Conservation (phyloP, 2,888 invertebrate genomes). For the Drosophila multiciliata region DNA sequence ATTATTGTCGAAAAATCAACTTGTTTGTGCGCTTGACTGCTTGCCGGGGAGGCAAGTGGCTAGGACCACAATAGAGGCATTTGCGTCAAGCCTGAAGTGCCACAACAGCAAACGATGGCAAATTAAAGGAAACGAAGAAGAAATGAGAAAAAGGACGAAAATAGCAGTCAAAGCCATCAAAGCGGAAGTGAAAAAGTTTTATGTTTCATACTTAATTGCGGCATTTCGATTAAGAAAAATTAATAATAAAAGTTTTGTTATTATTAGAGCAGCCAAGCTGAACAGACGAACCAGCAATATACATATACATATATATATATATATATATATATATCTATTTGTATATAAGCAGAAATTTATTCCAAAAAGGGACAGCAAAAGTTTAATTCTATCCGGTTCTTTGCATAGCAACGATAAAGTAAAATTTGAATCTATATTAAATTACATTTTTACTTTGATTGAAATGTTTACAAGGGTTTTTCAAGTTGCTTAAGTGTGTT, state of each 20-base stretch:
- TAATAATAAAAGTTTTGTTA: constrained; percentile 76
- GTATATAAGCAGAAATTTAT: too few species aligned
- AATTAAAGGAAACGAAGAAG: constrained; percentile 12
- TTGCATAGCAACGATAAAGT: constrained; percentile 2
- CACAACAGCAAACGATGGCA: constrained; percentile 28
- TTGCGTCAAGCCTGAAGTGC: constrained; percentile 40
- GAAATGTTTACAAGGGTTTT: background rate
- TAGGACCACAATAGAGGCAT: constrained; percentile 19
- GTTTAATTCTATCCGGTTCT: constrained; percentile 29
- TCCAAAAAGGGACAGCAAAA: constrained; percentile 34
- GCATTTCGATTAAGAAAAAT: constrained; percentile 80
- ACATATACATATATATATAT: constrained; percentile 2
- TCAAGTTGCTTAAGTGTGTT: background rate
- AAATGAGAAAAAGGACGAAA: constrained; percentile 11
- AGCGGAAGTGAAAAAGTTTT: constrained; percentile 63
- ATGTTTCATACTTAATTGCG: constrained; percentile 71
- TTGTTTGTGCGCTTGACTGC: constrained; percentile 1
- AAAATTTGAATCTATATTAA: constrained; percentile 20
- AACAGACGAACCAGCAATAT: constrained; percentile 28
- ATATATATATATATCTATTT: constrained; percentile 18
- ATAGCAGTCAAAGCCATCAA: constrained; percentile 23
- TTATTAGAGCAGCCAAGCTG: constrained; percentile 56
- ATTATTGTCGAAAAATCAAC: constrained; percentile 3
- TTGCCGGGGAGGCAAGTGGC: background rate
- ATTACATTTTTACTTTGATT: background rate